phyloP scores from a whole-genome alignment of 1,140 invertebrate genomes.

The Trichoplusia ni region DNA sequence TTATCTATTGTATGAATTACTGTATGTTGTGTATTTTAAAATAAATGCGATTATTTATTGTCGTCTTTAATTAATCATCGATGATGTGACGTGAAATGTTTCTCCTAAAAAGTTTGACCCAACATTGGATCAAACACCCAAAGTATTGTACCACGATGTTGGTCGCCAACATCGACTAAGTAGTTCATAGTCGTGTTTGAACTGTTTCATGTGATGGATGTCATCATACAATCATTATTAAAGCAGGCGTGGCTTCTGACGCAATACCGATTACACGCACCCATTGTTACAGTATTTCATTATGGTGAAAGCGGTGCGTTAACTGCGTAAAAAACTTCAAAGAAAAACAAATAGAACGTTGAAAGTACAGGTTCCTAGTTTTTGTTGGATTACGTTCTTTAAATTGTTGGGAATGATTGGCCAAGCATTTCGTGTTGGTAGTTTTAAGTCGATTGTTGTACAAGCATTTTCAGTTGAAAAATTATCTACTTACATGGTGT shows the following conservation, averaged over 20 bases:
- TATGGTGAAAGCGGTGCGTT: not conserved
- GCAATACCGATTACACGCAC: not conserved
- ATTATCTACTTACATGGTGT: too few species aligned
- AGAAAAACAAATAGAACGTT: not conserved
- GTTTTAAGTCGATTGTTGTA: too few species aligned
- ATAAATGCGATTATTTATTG: not conserved
- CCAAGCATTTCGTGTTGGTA: too few species aligned
- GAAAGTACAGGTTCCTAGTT: not conserved
- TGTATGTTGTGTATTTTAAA: not conserved
- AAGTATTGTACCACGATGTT: too few species aligned
- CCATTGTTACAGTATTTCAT: not conserved
- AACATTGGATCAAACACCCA: too few species aligned
- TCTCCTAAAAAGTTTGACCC: too few species aligned
- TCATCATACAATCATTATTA: not conserved
- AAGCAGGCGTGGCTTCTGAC: not conserved
- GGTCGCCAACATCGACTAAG: not conserved
- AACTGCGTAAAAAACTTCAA: slow-evolving; percentile 5
- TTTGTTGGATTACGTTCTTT: not conserved
- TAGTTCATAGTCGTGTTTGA: not conserved
- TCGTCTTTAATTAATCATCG: not conserved
- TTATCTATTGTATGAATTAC: not conserved
- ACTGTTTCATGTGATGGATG: not conserved
- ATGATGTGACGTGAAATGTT: not conserved
- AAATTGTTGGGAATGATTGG: too few species aligned
- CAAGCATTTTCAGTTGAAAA: too few species aligned